phyloP scores from a whole-genome alignment of 2,888 invertebrate genomes.

The Drosophila picticornis region DNA sequence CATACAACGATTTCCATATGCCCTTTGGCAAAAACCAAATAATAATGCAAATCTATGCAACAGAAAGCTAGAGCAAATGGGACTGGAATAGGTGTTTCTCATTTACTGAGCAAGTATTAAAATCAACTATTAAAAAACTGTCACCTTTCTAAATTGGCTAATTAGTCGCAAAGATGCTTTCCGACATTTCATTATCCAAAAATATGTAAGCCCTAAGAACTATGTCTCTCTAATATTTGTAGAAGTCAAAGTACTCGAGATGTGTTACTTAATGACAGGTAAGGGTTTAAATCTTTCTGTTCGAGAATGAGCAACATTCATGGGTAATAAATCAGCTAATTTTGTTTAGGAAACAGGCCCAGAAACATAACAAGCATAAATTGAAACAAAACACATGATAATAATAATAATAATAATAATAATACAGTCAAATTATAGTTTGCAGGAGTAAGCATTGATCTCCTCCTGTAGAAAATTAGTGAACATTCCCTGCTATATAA shows the following conservation, averaged over 20 bases:
- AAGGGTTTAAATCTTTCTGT: neutral
- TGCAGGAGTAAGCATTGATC: too few relatives aligned
- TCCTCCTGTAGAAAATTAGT: too few relatives aligned
- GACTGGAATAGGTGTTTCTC: neutral
- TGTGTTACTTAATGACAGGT: neutral
- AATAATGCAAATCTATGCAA: slow-evolving; percentile 3
- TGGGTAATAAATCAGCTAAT: too few relatives aligned
- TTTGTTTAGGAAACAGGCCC: too few relatives aligned
- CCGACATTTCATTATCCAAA: neutral
- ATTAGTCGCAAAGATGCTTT: neutral
- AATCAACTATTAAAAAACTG: too few relatives aligned
- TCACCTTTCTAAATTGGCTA: neutral
- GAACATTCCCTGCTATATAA: too few relatives aligned
- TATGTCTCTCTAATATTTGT: neutral
- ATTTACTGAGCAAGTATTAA: neutral
- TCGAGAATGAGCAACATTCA: too few relatives aligned
- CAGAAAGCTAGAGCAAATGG: neutral
- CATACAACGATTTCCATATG: slow-evolving; percentile 21
- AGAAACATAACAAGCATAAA: too few relatives aligned
- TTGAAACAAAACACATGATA: too few relatives aligned
- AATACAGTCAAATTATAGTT: too few relatives aligned
- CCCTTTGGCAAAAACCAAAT: slow-evolving; percentile 13
- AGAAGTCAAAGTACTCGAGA: neutral
- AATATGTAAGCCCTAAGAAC: too few relatives aligned
- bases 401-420: too few relatives aligned